Percentiles rank a stretch among this genome's conserved stretches.
Evolutionary conservation across 2,888 invertebrate genomes (phyloP).

Genomic region (Campoletis raptor): DNA sequence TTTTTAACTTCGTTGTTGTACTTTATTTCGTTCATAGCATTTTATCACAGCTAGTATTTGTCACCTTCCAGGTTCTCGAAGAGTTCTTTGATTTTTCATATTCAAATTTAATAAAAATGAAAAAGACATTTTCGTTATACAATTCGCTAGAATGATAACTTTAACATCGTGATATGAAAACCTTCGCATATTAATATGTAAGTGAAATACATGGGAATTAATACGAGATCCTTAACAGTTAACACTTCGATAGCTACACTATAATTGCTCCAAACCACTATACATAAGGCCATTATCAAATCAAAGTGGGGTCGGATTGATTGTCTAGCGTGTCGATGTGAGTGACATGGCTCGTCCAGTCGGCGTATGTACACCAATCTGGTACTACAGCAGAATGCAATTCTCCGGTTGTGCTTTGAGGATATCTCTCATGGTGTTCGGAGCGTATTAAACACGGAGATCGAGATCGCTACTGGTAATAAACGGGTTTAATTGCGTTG

Average conservation of each 20-base stretch:
- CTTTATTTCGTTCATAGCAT: too few relatives aligned
- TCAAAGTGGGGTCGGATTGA: slow-evolving; percentile 39
- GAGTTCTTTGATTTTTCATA: too few relatives aligned
- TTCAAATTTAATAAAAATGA: too few relatives aligned
- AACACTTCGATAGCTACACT: slow-evolving; percentile 15
- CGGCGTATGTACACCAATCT: slow-evolving; percentile 22
- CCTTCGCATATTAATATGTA: neutral
- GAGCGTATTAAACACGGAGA: slow-evolving; percentile 51
- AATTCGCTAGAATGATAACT: too few relatives aligned
- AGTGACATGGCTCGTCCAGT: slow-evolving; percentile 52
- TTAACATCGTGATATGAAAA: too few relatives aligned
- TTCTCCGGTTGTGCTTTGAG: slow-evolving; percentile 42
- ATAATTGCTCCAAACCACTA: slow-evolving; percentile 38
- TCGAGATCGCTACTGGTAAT: slow-evolving; percentile 73
- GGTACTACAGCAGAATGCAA: slow-evolving; percentile 50
- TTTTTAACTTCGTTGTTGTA: too few relatives aligned
- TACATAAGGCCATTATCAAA: slow-evolving; percentile 1
- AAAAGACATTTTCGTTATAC: too few relatives aligned
- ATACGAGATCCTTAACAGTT: slow-evolving; percentile 51
- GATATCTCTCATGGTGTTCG: slow-evolving; percentile 44
- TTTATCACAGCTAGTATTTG: too few relatives aligned
- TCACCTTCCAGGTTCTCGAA: too few relatives aligned
- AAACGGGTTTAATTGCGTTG: slow-evolving; percentile 80
- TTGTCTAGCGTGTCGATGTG: slow-evolving; percentile 28
- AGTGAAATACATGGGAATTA: neutral